Base-by-base conservation (phyloP, 2,888 invertebrate genomes). In the Lumbricus terrestris region DNA sequence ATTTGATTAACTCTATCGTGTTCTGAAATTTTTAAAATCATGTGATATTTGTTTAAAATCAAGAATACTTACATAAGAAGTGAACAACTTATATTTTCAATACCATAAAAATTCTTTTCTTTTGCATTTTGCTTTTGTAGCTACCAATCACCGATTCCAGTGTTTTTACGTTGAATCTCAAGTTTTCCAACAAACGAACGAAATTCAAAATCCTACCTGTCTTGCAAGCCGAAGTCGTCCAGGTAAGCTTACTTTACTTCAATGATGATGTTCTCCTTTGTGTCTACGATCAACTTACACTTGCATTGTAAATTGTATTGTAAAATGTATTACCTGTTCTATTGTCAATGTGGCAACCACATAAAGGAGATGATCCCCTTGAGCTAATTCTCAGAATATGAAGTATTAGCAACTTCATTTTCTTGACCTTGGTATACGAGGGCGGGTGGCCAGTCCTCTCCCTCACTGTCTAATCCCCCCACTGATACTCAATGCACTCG, bases 121-220 rank as follows among this genome's bases (percentile, higher is more conserved):
- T 69, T n/a, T 47, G 47, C 47, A 47, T 47, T 69, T 69, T 23
- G 23, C 16, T 35, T 85, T 11, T 85, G 8, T 35, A 85, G 85
- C 37, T 34, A 15, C 85, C 85, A 37, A 85, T 85, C 16, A 85
- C 85, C 15, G 85, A 85, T 23, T 34, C 85, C 35, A 85, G 85
- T 85, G 85, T n/a, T 35, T 85, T 85, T 16, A 35, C 85, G 5
- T 91, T 94, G 90, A 92, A 92, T 90, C 90, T 91, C 88, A 82
- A 90, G 33, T 90, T 47, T 47, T 35, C 69, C n/a, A 90, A 88
- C 54, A 90, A 90, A 42, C 2, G 88, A 42, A 69, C 85, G n/a
- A 90, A 90, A 29, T 90, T 90, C 88, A 90, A 97, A 93, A 97
- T 98, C 90, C 97, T 97, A 40, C 96, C 85, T 37, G 85, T 85